phyloP scores from a whole-genome alignment of 2,888 invertebrate species.

The Nomada hirtipes region DNA sequence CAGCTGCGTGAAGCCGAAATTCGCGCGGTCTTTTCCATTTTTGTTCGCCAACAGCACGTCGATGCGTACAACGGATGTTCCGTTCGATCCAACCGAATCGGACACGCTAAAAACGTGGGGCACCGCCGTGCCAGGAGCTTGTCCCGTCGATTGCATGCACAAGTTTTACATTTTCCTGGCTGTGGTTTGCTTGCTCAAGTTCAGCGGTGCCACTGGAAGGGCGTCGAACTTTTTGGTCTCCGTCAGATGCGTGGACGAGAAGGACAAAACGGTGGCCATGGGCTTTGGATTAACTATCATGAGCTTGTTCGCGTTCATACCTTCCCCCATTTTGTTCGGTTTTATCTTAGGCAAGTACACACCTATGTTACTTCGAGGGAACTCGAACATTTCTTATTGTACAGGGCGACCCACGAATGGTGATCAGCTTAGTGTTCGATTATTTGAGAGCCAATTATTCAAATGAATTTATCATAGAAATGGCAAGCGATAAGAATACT shows the following conservation, averaged over 20 bases:
- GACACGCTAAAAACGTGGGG: conserved; percentile 75
- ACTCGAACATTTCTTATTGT: background rate
- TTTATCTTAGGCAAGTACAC: conserved; percentile 87
- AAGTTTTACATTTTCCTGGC: conserved; percentile 86
- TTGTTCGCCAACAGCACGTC: conserved; percentile 63
- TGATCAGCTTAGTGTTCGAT: no score
- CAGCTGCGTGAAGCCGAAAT: conserved; percentile 83
- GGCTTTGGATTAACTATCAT: conserved; percentile 89
- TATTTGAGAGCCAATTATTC: no score
- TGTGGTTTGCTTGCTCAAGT: conserved; percentile 86
- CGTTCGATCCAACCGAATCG: conserved; percentile 63
- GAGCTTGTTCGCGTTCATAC: conserved; percentile 90
- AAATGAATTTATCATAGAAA: no score
- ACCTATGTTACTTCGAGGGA: background rate
- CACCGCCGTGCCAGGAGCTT: conserved; percentile 85
- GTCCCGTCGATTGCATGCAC: conserved; percentile 86
- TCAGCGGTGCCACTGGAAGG: conserved; percentile 87
- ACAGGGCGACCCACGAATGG: no score
- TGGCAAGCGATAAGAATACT: no score
- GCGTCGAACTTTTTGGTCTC: conserved; percentile 88
- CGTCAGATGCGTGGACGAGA: conserved; percentile 89
- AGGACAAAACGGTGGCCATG: conserved; percentile 90
- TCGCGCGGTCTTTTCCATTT: conserved; percentile 63
- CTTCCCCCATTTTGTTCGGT: conserved; percentile 91
- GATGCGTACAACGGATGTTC: conserved; percentile 61